phyloP scores from a whole-genome alignment of 2,113 vertebrate species.

The Charina bottae region DNA sequence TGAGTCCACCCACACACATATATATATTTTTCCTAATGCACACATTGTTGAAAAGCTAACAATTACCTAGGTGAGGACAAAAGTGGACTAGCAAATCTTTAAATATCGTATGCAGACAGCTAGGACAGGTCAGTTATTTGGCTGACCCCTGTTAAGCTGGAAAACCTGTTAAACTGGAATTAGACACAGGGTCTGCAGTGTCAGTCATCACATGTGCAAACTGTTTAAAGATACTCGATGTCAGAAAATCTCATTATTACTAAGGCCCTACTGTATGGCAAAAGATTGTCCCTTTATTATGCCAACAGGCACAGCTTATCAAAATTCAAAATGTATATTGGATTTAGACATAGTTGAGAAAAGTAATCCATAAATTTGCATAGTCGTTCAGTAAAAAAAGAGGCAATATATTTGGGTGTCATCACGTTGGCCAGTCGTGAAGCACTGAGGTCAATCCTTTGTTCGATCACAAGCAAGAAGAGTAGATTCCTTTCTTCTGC shows the following conservation, averaged over 20 bases:
- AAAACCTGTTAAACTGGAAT: background rate
- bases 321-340: background rate
- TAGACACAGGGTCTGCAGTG: background rate
- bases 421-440: background rate
- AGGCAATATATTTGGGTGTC: background rate
- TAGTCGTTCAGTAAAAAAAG: background rate
- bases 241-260: background rate
- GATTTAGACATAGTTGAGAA: background rate
- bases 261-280: background rate
- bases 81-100: background rate
- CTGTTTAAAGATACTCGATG: background rate
- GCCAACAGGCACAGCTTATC: background rate
- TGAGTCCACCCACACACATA: background rate
- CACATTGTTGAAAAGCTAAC: background rate
- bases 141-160: background rate
- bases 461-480: background rate
- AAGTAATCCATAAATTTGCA: background rate
- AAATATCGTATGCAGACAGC: background rate
- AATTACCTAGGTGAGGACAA: background rate
- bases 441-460: background rate
- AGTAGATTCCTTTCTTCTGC: background rate
- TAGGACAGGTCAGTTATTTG: background rate
- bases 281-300: background rate
- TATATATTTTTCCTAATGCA: background rate
- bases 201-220: background rate